Evolutionary conservation across 2,113 vertebrate genomes (phyloP), one percentile per base, ranked within the genome.

Genomic region (Actenoides hombroni): DNA sequence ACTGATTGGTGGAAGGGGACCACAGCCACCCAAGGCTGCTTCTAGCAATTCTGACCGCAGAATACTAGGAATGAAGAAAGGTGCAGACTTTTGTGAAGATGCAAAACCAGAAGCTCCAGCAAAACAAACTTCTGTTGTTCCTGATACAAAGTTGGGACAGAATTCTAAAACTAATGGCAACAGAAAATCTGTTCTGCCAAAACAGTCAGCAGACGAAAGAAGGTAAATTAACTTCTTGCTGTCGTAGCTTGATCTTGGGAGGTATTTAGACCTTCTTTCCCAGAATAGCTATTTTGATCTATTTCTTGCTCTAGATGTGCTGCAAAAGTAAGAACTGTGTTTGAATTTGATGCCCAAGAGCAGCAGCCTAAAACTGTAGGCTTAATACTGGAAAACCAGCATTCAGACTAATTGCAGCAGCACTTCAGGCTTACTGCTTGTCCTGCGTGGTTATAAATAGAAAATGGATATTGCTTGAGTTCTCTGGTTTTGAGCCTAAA

Each of bases 141-240:
- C 44, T 31, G 70, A 39, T 56, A 40, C 25, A 51, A 97, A 92
- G 70, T 33, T 6, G 4, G 64, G 46, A 24, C 84, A 90, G 49
- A 74, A 95, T 73, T 91, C 78, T 78, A 97, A 94, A 94, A 49
- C 23, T 5, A 69, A 71, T 33, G n/a, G 74, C n/a, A 63, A 80
- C 28, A 98, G 97, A 89, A 98, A 98, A 67, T 96, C 97, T 89
- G 48, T 96, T 95, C 88, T 57, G 79, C 59, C 86, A 10, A 97
- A 85, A 78, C 98, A 98, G 82, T 97, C 98, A 1, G 92, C 96
- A 24, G 98, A 98, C 92, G 98, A 99, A 37, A 98, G 97, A 95
- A 98, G 98, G 99, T 99, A 96, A 97, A 33, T 23, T 29, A 74
- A 79, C 86, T 83, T 35, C 33, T 73, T 18, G 9, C 26, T 57